Evolutionary conservation across 35 echinoderm and acorn worm genomes (phyloP).

Genomic region (Heliocidaris tuberculata): DNA sequence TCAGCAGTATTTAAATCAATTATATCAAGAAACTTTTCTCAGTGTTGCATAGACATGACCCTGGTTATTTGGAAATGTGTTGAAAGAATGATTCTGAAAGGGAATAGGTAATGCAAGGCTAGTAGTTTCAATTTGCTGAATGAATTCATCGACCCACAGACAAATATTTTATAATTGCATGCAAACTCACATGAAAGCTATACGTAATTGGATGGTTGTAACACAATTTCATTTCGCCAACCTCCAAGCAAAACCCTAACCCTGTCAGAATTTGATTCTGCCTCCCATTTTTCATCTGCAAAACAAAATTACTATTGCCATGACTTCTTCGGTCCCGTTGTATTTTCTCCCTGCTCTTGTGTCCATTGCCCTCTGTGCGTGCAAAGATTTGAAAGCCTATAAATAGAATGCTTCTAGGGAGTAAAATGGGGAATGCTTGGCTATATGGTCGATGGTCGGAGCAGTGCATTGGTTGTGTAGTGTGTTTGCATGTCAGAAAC

Average conservation of each 20-base stretch:
- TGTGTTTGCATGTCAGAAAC: neutral
- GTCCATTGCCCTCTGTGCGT: neutral
- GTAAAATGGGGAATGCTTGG: neutral
- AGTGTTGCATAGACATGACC: neutral
- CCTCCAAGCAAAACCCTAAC: neutral
- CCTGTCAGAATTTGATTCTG: neutral
- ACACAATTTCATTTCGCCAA: neutral
- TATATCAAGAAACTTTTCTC: too few species aligned
- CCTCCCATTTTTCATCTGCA: neutral
- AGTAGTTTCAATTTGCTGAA: neutral
- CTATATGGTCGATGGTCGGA: neutral
- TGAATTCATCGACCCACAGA: neutral
- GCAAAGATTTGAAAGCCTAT: conserved; percentile 1
- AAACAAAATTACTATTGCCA: neutral
- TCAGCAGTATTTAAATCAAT: too few species aligned
- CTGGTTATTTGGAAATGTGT: neutral
- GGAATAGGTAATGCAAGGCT: neutral
- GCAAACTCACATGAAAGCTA: neutral
- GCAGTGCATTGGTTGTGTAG: neutral
- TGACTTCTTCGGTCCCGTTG: neutral
- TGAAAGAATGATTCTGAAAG: neutral
- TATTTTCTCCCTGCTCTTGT: neutral
- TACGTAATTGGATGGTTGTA: neutral
- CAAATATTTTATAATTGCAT: conserved; percentile 6
- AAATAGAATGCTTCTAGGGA: neutral